phyloP scores from a whole-genome alignment of 2,888 invertebrate genomes.

The Cephus nigrinus region DNA sequence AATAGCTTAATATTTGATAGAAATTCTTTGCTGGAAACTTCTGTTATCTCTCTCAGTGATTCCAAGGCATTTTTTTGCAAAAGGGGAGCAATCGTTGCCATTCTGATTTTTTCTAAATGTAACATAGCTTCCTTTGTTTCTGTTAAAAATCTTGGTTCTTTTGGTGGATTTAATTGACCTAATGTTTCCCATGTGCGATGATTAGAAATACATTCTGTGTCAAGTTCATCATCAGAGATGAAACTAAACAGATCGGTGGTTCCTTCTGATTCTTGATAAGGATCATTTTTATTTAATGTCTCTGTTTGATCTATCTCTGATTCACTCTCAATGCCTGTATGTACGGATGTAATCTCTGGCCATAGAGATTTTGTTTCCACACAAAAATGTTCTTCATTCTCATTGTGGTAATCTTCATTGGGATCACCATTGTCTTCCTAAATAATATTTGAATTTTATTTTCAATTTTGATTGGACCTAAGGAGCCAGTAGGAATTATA shows the following conservation, averaged over 20 bases:
- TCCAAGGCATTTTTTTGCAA: conserved; percentile 38
- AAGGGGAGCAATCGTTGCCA: conserved; percentile 39
- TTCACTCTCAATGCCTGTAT: conserved; percentile 21
- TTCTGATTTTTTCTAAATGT: conserved; percentile 50
- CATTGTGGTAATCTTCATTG: conserved; percentile 15
- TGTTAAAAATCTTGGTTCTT: conserved; percentile 47
- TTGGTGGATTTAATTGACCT: conserved; percentile 42
- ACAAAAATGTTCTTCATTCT: conserved; percentile 32
- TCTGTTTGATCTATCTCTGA: conserved; percentile 25
- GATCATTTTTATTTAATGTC: conserved; percentile 12
- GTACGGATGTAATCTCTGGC: conserved; percentile 13
- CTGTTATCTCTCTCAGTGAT: conserved; percentile 30
- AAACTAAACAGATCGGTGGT: conserved; percentile 2
- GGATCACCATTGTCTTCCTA: neutral
- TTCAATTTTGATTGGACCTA: neutral
- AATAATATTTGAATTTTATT: conserved; percentile 4
- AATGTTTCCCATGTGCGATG: conserved; percentile 58
- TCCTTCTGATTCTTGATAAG: neutral
- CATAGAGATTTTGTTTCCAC: conserved; percentile 38
- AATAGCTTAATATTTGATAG: conserved; percentile 52
- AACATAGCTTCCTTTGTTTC: conserved; percentile 48
- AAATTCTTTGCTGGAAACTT: conserved; percentile 46
- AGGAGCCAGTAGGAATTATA: neutral
- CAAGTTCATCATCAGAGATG: conserved; percentile 38
- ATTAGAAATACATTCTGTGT: conserved; percentile 27